phyloP scores from a whole-genome alignment of 1,140 invertebrate genomes.

The Eupristina koningsbergeri region DNA sequence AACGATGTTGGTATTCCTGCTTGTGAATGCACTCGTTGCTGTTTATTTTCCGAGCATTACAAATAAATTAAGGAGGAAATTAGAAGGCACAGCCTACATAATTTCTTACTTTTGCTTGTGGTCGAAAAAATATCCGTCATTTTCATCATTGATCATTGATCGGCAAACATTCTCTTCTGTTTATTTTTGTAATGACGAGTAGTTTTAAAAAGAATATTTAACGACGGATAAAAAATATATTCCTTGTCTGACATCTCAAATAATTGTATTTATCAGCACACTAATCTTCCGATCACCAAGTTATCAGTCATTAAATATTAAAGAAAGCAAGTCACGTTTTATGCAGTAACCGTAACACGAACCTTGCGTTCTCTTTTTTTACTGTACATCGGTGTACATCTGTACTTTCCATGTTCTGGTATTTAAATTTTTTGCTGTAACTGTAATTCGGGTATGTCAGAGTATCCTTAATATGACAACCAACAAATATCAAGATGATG shows the following conservation, averaged over 20 bases:
- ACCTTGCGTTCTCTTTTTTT: neutral
- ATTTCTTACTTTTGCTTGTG: neutral
- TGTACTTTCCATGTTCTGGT: too few species aligned
- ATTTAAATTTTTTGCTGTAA: neutral
- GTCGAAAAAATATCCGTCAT: neutral
- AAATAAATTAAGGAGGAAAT: neutral
- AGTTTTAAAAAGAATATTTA: neutral
- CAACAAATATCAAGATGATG: too few species aligned
- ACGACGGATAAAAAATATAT: neutral
- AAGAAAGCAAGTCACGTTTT: neutral
- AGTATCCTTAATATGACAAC: too few species aligned
- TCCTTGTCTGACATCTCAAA: neutral
- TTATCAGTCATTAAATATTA: neutral
- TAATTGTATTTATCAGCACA: neutral
- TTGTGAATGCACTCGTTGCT: neutral
- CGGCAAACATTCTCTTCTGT: neutral
- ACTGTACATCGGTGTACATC: too few species aligned
- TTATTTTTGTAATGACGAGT: neutral
- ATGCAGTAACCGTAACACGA: too few species aligned
- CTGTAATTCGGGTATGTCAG: too few species aligned
- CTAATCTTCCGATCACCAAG: neutral
- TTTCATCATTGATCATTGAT: neutral
- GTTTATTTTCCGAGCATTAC: neutral
- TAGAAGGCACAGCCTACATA: neutral
- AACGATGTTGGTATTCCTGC: constrained; percentile 40